phyloP scores from a whole-genome alignment of 2,113 vertebrate genomes.

The Alligator sinensis region DNA sequence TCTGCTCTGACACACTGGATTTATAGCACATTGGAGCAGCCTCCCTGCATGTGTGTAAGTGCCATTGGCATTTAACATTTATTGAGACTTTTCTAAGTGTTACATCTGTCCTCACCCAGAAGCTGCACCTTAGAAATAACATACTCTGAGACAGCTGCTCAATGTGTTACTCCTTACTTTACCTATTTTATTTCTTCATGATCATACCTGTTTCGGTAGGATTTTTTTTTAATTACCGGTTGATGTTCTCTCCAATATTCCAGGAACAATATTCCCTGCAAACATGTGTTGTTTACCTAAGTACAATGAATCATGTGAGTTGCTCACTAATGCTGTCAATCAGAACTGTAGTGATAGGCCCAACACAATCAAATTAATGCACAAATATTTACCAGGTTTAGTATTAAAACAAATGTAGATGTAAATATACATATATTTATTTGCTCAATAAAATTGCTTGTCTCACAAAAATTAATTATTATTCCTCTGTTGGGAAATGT shows the following conservation, averaged over 20 bases:
- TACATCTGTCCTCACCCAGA: background rate
- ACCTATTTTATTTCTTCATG: background rate
- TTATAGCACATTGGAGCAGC: no score
- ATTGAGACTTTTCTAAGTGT: no score
- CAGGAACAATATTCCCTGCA: background rate
- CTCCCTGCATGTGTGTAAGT: no score
- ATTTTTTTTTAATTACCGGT: accelerated
- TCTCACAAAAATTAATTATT: background rate
- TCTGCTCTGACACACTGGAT: no score
- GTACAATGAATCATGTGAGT: background rate
- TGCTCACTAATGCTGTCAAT: background rate
- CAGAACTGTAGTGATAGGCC: background rate
- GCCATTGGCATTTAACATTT: no score
- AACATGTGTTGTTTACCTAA: background rate
- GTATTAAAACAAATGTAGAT: background rate
- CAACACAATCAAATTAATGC: background rate
- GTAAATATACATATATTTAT: background rate
- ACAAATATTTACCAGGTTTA: background rate
- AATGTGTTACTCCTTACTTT: background rate
- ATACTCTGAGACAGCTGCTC: accelerated
- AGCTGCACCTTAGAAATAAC: background rate
- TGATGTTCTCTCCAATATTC: background rate
- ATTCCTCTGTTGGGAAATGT: background rate
- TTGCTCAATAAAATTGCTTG: background rate
- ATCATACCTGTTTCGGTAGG: background rate